A percentile compares a stretch with the other conserved stretches of the same genome.
Conservation (phyloP, 2,797 vertebrate species). For the Siniperca scherzeri region DNA sequence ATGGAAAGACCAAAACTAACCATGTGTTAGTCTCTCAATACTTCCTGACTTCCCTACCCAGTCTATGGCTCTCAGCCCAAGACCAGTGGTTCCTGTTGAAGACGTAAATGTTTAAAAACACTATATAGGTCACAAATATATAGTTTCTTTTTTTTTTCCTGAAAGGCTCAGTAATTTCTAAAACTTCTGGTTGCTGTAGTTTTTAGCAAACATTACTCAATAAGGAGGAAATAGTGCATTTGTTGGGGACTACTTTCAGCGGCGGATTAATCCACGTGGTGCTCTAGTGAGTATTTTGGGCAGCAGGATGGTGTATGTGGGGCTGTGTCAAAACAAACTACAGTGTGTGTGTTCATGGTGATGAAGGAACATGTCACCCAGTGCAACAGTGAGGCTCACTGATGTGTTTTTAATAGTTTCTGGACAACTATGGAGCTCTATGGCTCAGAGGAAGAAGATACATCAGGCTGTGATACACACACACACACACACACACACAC, state of each 20-base stretch:
- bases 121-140: neutral
- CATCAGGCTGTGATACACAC: neutral
- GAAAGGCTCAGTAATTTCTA: neutral
- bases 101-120: neutral
- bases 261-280: slow-evolving; percentile 14
- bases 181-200: neutral
- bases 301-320: slow-evolving; percentile 19
- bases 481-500: too few relatives aligned
- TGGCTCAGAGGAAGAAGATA: slow-evolving; percentile 7
- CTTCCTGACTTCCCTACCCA: too few relatives aligned
- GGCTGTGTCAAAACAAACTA: neutral
- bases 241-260: slow-evolving; percentile 41
- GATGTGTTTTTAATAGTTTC: slow-evolving; percentile 35
- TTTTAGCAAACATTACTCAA: neutral
- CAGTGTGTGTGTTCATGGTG: neutral
- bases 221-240: neutral
- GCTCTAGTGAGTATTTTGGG: slow-evolving; percentile 7
- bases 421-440: slow-evolving; percentile 5
- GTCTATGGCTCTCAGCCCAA: too few relatives aligned
- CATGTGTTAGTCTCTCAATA: neutral
- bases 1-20: neutral
- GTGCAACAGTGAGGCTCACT: neutral
- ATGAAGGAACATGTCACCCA: neutral
- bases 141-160: neutral
- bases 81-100: neutral